Base-by-base conservation (phyloP, 1,140 invertebrate genomes). In the Adoxophyes honmai region DNA sequence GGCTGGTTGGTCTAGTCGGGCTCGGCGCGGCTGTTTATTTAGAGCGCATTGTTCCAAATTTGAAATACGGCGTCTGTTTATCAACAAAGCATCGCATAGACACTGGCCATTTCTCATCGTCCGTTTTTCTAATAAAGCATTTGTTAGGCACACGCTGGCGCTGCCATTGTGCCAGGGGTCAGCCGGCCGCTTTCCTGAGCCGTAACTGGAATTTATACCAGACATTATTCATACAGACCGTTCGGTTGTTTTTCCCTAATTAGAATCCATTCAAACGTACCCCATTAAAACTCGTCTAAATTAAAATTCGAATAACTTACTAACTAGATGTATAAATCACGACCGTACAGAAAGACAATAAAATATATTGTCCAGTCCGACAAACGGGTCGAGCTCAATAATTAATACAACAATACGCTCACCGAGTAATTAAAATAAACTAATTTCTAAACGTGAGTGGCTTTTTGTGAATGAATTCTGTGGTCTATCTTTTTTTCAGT, bases 291-390 rank as follows among this genome's bases (percentile, higher is more conserved):
- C 78, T 76, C 77, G 74, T 81, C 78, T 83, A 88, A 86, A 88
- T 87, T 88, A 88, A 88, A 88, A 88, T 73, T 83, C 75, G 67
- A 88, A 88, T 87, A 88, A 88, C 83, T 86, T 85, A 86, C 83
- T 88, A 88, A 88, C 83, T 88, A 88, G 82, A 81, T 64, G 64
- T 80, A 87, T 88, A 87, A 88, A 88, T 88, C 86, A 87, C 60
- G 51, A 56, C 14, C 63, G 60, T 59, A 81, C 60, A 62, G 73
- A 77, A 78, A 86, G 76, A 88, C 84, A 86, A 88, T 88, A 86
- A 81, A 86, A 88, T 88, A 87, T 84, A 86, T 86, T 84, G 81
- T 86, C 85, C 74, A 70, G 63, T 64, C 38, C 48, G 33, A 59
- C 59, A 64, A 75, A 66, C 68, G 61, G 55, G 63, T 56, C 59